Evolutionary conservation across 2,888 invertebrate genomes (phyloP), one percentile per base, ranked within the genome.

Genomic region (Hecatera dysodea): DNA sequence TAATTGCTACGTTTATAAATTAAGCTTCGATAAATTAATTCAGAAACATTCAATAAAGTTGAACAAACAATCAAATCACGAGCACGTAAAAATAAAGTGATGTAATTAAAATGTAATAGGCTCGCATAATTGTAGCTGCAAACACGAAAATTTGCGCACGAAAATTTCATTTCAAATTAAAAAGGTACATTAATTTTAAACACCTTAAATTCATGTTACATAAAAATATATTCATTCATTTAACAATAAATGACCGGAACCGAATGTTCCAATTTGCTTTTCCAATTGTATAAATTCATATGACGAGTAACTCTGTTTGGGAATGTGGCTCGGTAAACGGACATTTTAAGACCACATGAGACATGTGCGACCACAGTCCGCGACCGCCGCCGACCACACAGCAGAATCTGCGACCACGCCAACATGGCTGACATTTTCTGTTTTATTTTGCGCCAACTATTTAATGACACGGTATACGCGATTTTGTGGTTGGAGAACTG

Each of bases 171-270:
- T 71, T 64, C 59, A 73, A 68, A 82, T 68, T 57, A 67, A 72
- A n/a, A 78, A 56, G 59, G 39, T 59, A 29, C 72, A 73, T 75
- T 75, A 50, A 81, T 64, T 75, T 81, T 66, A 65, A 67, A 62
- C 7, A 19, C 9, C 29, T 52, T 50, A 60, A 67, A 79, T 64
- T 72, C 48, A 73, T 53, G 72, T 64, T 42, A 67, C 65, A 67
- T 48, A 75, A 78, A 82, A 75, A 75, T 70, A 27, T 61, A 72
- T 72, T 67, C 72, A 70, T 63, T 74, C 60, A 69, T 73, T 73
- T 66, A 78, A 69, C 59, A 79, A 82, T 80, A 69, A 82, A 76
- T 70, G 72, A 66, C 63, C 68, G 75, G 67, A 73, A 75, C 44
- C 46, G 62, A 72, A 71, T 66, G 60, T 44, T 55, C 67, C 77